A percentile compares a stretch with the other conserved stretches of the same genome.
These are phyloP conservation scores for Syngnathus acus DNA, from an alignment of 2,797 vertebrate genomes.

Conservation along the genomic window DNA sequence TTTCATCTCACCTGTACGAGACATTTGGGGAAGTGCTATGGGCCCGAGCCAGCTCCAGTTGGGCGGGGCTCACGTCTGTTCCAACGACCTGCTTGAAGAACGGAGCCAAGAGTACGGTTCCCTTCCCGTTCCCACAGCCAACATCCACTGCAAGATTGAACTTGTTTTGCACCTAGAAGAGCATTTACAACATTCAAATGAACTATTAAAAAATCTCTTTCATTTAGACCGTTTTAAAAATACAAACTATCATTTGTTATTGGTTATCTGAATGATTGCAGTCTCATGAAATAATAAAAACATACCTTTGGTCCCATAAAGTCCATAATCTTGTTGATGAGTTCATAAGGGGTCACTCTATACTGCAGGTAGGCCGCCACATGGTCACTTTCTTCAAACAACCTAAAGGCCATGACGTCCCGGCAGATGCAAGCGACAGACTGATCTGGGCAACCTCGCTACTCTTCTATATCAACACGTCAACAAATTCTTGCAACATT, in stretches of 20 bases:
- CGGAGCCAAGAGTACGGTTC: constrained; percentile 55
- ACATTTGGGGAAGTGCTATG: constrained; percentile 43
- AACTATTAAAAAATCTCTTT: not conserved
- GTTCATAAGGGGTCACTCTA: constrained; percentile 34
- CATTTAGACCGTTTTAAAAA: no score
- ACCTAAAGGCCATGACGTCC: constrained; percentile 35
- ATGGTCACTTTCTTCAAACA: constrained; percentile 43
- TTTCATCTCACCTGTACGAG: constrained; percentile 53
- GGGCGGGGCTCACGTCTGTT: constrained; percentile 68
- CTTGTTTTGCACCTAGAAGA: constrained; percentile 30
- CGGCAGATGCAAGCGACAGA: no score
- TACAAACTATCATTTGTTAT: no score
- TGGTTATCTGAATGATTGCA: not conserved
- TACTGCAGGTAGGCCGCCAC: constrained; percentile 41
- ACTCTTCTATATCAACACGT: no score
- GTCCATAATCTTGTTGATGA: constrained; percentile 34
- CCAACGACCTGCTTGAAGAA: constrained; percentile 69
- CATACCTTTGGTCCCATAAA: constrained; percentile 40
- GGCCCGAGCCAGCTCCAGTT: constrained; percentile 61
- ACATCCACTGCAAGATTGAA: constrained; percentile 67
- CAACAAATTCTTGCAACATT: no score
- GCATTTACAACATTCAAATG: not conserved
- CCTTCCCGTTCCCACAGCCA: constrained; percentile 74
- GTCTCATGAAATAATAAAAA: not conserved
- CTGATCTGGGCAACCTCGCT: no score